Evolutionary conservation across 2,888 invertebrate species (phyloP).

Genomic region (Polydrusus pterygomalis): DNA sequence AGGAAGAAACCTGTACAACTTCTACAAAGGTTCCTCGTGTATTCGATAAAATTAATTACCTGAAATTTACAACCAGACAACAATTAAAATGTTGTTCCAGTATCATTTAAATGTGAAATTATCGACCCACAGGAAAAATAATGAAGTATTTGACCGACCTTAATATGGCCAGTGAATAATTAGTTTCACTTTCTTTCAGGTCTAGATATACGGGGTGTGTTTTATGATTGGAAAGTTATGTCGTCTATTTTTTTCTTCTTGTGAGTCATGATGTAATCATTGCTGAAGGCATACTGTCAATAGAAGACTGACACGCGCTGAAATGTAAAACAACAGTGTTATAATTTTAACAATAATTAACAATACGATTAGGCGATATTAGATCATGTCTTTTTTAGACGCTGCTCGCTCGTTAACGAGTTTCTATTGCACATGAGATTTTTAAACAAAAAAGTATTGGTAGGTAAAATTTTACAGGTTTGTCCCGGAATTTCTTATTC

Average conservation of each 20-base stretch:
- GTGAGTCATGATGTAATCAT: conserved; percentile 5
- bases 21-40: too few relatives aligned
- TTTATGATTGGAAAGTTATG: conserved; percentile 43
- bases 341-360: too few relatives aligned
- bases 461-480: too few relatives aligned
- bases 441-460: too few relatives aligned
- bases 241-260: conserved; percentile 15
- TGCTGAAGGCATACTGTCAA: not conserved
- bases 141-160: conserved; percentile 24
- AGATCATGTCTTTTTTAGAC: too few relatives aligned
- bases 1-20: too few relatives aligned
- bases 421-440: too few relatives aligned
- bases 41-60: conserved; percentile 1
- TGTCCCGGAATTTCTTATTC: too few relatives aligned
- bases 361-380: too few relatives aligned
- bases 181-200: conserved; percentile 46
- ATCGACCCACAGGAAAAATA: conserved; percentile 13
- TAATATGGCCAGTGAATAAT: conserved; percentile 40
- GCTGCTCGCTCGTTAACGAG: too few relatives aligned
- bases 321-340: not conserved
- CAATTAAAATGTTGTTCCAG: not conserved
- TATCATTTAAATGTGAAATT: conserved; percentile 19
- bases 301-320: not conserved
- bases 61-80: conserved; percentile 7
- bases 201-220: conserved; percentile 40